Evolutionary conservation across 2,888 invertebrate genomes (phyloP).

Genomic region (Lasioglossum leucozonium): DNA sequence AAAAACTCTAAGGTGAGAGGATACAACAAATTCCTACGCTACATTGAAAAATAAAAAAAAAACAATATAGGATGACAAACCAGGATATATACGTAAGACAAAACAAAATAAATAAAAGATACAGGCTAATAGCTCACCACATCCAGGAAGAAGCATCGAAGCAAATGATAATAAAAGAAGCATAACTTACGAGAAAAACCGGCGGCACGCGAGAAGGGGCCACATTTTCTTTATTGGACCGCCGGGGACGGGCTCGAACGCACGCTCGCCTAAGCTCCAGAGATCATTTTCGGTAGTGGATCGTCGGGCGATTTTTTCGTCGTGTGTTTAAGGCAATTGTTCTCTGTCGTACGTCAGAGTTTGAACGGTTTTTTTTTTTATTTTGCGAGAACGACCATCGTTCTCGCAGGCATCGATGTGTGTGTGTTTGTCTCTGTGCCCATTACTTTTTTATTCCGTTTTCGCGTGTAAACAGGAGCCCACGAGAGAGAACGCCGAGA

Average conservation of each 20-base stretch:
- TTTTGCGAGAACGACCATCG: slow-evolving; percentile 55
- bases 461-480: background rate
- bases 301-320: slow-evolving; percentile 68
- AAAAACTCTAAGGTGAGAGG: slow-evolving; percentile 55
- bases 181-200: slow-evolving; percentile 85
- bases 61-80: background rate
- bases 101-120: background rate
- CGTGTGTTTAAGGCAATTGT: slow-evolving; percentile 59
- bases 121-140: slow-evolving; percentile 77
- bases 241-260: slow-evolving; percentile 79
- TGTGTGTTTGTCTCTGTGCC: background rate
- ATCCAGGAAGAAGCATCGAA: slow-evolving; percentile 83
- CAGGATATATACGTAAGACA: background rate
- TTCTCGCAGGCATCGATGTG: slow-evolving; percentile 16
- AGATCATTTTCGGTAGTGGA: slow-evolving; percentile 80
- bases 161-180: slow-evolving; percentile 85
- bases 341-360: slow-evolving; percentile 66
- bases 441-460: background rate
- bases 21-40: slow-evolving; percentile 40
- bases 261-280: slow-evolving; percentile 82
- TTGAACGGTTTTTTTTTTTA: slow-evolving; percentile 25
- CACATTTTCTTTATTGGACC: slow-evolving; percentile 76
- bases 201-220: slow-evolving; percentile 82
- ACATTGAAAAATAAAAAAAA: slow-evolving; percentile 27
- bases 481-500: slow-evolving; percentile 15